A percentile compares a stretch with the other conserved stretches of the same genome.
Conservation (phyloP, 1,140 invertebrate genomes). For the Cyclargus thomasi region DNA sequence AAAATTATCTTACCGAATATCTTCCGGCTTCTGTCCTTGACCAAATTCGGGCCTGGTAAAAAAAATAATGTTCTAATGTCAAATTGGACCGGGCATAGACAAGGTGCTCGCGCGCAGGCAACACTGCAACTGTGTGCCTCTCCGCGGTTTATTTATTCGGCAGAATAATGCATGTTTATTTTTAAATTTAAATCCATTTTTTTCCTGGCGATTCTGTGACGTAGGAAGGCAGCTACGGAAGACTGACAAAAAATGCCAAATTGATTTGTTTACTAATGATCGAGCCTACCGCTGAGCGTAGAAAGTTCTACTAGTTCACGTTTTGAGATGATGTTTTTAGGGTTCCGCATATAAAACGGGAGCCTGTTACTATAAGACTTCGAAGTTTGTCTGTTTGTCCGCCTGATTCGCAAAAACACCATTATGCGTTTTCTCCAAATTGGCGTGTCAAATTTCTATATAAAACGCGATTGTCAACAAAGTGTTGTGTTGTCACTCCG, state of each 20-base stretch:
- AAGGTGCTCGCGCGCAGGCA: background rate
- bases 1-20: background rate
- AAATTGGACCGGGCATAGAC: background rate
- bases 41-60: background rate
- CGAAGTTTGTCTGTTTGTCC: no score
- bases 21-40: background rate
- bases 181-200: slow-evolving; percentile 1
- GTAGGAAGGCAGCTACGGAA: background rate
- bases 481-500: no score
- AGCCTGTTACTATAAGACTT: no score
- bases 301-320: no score
- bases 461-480: no score
- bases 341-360: no score
- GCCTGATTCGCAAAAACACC: no score
- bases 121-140: background rate
- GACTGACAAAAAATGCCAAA: background rate
- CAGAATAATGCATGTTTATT: slow-evolving; percentile 1
- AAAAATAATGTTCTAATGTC: background rate
- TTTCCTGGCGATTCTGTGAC: background rate
- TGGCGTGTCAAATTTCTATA: no score
- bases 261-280: background rate
- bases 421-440: no score
- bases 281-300: no score
- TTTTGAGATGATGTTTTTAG: no score
- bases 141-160: background rate